Percentiles rank a stretch among this genome's conserved stretches.
phyloP scores from a whole-genome alignment of 2,113 vertebrate species.

The Macrotus californicus region DNA sequence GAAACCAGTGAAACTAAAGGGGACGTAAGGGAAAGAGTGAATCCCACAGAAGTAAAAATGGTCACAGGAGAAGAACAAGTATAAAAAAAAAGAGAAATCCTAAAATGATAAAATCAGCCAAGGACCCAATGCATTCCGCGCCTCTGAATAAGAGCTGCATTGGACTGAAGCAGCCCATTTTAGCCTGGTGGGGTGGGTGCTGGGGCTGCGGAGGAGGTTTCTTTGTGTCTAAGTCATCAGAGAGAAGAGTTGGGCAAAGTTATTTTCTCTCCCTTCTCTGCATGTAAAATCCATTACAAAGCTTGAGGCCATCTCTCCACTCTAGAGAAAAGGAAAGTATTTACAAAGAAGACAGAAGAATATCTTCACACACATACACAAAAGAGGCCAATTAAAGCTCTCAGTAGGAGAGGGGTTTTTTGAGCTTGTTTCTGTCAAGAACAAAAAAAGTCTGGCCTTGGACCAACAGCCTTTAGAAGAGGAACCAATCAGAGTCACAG shows the following conservation, averaged over 20 bases:
- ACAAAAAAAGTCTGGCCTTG: conserved; percentile 43
- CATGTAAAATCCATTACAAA: conserved; percentile 44
- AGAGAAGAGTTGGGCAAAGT: conserved; percentile 40
- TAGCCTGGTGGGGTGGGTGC: background rate
- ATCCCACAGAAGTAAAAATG: background rate
- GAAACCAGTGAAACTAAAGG: background rate
- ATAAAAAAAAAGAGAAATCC: background rate
- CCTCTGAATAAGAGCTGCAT: background rate
- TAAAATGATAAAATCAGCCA: background rate
- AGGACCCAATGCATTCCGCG: background rate
- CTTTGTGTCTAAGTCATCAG: conserved; percentile 37
- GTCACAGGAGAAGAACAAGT: background rate
- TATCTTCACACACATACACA: background rate
- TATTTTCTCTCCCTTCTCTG: conserved; percentile 22
- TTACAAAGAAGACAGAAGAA: conserved; percentile 50
- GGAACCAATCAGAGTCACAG: background rate
- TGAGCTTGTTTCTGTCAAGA: conserved; percentile 59
- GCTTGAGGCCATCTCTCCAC: conserved; percentile 27
- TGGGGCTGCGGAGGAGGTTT: background rate
- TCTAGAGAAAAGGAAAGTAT: conserved; percentile 39
- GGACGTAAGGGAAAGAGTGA: background rate
- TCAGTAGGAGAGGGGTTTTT: background rate
- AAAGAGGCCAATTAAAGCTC: conserved; percentile 46
- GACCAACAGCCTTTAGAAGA: conserved; percentile 40
- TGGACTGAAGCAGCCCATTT: background rate